These are phyloP conservation scores for Erethizon dorsatum DNA, from an alignment of 2,797 vertebrate genomes.

Conservation along the genomic window DNA sequence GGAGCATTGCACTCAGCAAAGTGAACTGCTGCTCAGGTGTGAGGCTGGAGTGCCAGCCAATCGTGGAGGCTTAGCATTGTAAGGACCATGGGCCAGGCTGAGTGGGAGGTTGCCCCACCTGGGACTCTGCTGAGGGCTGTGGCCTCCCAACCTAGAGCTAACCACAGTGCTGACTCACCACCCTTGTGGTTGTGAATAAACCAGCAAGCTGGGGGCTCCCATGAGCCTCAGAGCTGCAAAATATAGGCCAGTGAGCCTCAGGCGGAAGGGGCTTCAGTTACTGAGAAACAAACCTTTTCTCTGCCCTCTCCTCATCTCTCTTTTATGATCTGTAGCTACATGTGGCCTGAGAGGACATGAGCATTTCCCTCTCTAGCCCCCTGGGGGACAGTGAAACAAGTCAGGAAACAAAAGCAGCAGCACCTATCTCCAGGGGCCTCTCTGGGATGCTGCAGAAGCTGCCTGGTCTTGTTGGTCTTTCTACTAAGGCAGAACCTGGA, in stretches of 20 bases:
- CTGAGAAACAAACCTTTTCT: conserved; percentile 22
- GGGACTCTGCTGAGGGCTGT: neutral
- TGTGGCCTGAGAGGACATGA: neutral
- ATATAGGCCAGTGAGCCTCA: conserved; percentile 42
- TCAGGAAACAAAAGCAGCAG: neutral
- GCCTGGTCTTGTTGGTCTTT: neutral
- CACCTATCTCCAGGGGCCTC: neutral
- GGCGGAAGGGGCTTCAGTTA: neutral
- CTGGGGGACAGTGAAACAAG: neutral
- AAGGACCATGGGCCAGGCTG: neutral
- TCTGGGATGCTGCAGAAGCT: neutral
- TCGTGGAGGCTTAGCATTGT: neutral
- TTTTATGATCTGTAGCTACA: neutral
- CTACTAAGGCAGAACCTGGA: neutral
- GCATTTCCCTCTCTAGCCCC: neutral
- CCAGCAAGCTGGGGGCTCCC: neutral
- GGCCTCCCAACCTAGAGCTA: neutral
- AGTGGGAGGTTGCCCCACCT: neutral
- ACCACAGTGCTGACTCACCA: conserved; percentile 66
- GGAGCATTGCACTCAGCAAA: neutral
- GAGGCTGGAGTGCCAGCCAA: neutral
- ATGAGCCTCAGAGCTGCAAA: neutral
- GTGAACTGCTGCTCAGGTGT: neutral
- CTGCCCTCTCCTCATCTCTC: neutral
- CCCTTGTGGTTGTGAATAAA: conserved; percentile 52